Percentiles rank a stretch among this genome's conserved stretches.
phyloP scores from a whole-genome alignment of 2,113 vertebrate species.

The Odobenus rosmarus region DNA sequence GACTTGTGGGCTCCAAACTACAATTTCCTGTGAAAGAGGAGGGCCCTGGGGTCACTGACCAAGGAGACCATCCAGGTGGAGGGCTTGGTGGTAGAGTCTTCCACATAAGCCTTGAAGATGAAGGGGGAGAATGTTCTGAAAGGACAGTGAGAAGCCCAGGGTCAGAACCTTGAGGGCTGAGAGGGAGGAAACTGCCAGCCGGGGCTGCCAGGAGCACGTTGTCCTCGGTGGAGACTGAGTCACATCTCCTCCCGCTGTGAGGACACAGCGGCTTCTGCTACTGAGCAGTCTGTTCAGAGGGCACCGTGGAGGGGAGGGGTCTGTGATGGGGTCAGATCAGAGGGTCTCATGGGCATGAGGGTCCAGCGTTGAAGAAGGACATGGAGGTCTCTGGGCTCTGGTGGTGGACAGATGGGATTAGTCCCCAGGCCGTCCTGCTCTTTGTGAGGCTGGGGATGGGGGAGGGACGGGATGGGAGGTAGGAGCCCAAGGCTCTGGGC shows the following conservation, averaged over 20 bases:
- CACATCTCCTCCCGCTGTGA: background rate
- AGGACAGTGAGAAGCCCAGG: background rate
- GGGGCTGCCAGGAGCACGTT: background rate
- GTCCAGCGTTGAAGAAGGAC: background rate
- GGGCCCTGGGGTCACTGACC: background rate
- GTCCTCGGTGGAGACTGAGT: fast-evolving
- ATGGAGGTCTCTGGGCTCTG: background rate
- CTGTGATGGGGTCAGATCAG: background rate
- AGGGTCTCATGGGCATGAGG: background rate
- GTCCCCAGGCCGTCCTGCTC: background rate
- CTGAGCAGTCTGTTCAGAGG: background rate
- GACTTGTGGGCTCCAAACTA: background rate
- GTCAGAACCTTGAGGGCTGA: fast-evolving
- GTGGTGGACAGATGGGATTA: too few species aligned
- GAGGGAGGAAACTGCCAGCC: background rate
- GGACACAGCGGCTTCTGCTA: background rate
- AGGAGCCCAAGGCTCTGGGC: too few species aligned
- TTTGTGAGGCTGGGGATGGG: background rate
- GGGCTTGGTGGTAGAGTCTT: background rate
- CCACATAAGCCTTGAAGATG: background rate
- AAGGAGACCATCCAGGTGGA: background rate
- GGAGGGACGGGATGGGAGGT: background rate
- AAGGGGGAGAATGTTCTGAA: background rate
- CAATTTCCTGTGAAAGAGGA: background rate
- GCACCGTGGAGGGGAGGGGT: too few species aligned